Evolutionary conservation across 2,113 vertebrate genomes (phyloP).

Genomic region (Tonatia bakeri): DNA sequence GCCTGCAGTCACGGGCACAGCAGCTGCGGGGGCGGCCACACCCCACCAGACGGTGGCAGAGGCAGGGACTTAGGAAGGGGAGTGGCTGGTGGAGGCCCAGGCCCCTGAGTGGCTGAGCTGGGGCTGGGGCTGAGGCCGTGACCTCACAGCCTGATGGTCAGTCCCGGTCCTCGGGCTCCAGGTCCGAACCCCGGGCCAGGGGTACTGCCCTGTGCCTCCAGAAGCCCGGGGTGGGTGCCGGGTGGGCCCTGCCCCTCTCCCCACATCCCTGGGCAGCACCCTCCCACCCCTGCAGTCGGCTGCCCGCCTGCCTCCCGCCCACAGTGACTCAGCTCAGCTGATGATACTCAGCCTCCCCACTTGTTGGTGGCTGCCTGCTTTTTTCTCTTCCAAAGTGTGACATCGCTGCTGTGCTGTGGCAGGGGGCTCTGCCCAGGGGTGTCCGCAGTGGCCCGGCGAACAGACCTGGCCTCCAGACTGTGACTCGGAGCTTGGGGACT

Average conservation of each 20-base stretch:
- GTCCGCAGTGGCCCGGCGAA: not conserved
- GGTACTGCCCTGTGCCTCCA: not conserved
- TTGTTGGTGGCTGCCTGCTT: not conserved
- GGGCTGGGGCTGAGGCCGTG: not conserved
- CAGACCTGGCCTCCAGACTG: not conserved
- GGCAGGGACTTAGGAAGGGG: not conserved
- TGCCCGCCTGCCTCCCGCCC: not conserved
- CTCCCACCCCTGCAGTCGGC: not conserved
- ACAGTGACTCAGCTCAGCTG: slow-evolving; percentile 50
- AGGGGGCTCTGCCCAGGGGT: not conserved
- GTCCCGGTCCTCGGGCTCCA: not conserved
- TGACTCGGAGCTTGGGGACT: not conserved
- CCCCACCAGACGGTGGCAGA: not conserved
- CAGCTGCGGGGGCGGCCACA: not conserved
- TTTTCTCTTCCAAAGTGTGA: not conserved
- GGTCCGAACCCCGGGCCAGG: not conserved
- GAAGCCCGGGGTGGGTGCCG: not conserved
- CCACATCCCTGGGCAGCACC: not conserved
- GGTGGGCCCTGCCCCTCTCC: not conserved
- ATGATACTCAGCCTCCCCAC: not conserved
- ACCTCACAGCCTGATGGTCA: not conserved
- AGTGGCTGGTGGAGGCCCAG: not conserved
- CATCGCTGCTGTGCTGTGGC: not conserved
- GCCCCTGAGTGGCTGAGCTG: rapidly evolving
- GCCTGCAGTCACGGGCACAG: not conserved